Evolutionary conservation across 1,140 invertebrate species (phyloP), one percentile per base, ranked within the genome.

Genomic region (Heliconius congener): DNA sequence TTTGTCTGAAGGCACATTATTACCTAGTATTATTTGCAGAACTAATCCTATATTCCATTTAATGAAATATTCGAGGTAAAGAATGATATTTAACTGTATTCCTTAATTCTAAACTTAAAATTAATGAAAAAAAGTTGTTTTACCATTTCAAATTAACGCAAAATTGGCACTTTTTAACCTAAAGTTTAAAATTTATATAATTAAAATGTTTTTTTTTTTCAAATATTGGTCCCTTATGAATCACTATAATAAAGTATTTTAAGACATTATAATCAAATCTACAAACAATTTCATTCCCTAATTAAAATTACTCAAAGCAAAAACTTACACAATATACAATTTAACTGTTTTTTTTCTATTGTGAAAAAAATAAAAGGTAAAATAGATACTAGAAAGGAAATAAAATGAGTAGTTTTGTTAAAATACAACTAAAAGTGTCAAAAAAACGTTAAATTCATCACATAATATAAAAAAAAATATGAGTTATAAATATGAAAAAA

Each of bases 61-160:
- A 16, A 66, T 66, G 60, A 11, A 66, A 66, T n/a, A 66, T 66
- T 66, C 27, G 60, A 66, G 60, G 60, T 66, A 66, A 30, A 66
- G 13, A 27, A 66, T 16, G 55, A 57, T 57, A 57, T 57, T 23
- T 27, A 27, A 23, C n/a, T 34, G 57, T 60, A 1, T 13, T 66
- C 4, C 18, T 66, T 75, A 75, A 75, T 19, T 37, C 55, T 66
- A 75, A 6, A 37, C 23, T 66, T 66, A 66, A 27, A 30, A 16
- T 13, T 13, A 66, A 30, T 46, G 42, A 19, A n/a, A 60, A 60
- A 23, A 66, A 66, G 55, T 8, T n/a, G 18, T 23, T 57, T 9
- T 57, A 23, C 8, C n/a, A 27, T 5, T 11, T 66, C 8, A 18
- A n/a, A 57, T 5, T 16, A 16, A 55, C 42, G 13, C 9, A 57